Evolutionary conservation across 2,888 invertebrate genomes (phyloP), one percentile per base, ranked within the genome.

Genomic region (Scaptomyza tumidula): DNA sequence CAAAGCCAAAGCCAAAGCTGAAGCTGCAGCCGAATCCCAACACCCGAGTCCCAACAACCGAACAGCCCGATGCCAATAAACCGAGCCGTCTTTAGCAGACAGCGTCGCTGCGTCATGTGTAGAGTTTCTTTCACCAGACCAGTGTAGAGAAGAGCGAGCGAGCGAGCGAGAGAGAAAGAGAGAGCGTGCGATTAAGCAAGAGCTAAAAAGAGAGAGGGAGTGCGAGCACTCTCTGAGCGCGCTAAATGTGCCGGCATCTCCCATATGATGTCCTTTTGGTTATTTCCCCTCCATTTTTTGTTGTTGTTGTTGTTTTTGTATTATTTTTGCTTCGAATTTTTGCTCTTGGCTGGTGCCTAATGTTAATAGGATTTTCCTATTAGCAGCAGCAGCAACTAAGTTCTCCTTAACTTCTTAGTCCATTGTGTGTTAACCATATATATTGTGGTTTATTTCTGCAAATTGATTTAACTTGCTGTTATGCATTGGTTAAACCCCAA

Each of bases 91-190:
- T n/a, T 16, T 50, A 49, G n/a, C 56, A 41, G 50, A 19, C 52
- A 49, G 53, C 59, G 53, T 61, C 61, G 74, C 77, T 78, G 78
- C 78, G 78, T 80, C 78, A 79, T 79, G 78, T 79, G 79, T 79
- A 79, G 79, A 79, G 79, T 75, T 79, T 41, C 41, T 41, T 79
- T 54, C 39, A 54, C 60, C 27, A 66, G 16, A 39, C 53, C 14
- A 13, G 24, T 24, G 24, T 24, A 27, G 6, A 58, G 49, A 50
- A 50, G 55, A 31, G 7, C 27, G 19, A 24, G 24, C 3, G 19
- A 48, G 24, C 7, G 6, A 31, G 1, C n/a, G n/a, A n/a, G n/a
- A n/a, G n/a, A n/a, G n/a, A n/a, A n/a, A n/a, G n/a, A 24, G 35
- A 54, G 39, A 11, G 31, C 6, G 33, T 7, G 6, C 3, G 2